Evolutionary conservation across 2,113 vertebrate species (phyloP), one percentile per base, ranked within the genome.

Genomic region (Holacanthus passer): DNA sequence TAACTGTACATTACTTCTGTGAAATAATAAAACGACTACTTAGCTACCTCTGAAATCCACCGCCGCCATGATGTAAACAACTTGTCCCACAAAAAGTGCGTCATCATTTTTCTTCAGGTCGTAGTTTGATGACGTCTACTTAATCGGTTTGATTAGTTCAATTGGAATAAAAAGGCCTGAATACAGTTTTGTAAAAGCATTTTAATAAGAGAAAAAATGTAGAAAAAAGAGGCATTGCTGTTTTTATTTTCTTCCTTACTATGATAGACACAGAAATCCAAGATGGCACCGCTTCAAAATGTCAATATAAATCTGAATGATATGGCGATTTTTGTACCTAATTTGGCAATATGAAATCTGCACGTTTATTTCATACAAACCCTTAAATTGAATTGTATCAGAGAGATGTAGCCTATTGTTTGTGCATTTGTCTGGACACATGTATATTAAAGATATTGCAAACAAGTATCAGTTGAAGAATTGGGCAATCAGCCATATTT

Each of bases 1-100:
- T 1, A 2, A 0, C 3, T 0, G 4, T 1, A 50, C 72, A 59
- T 7, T 2, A 37, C 7, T 14, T 12, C 0, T 22, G 35, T 32
- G 1, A 45, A 58, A 29, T 7, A 4, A 65, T 37, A 45, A 62
- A 77, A 32, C 2, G 0, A 2, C 0, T 0, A 41, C 27, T 37
- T 12, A n/a, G 20, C 35, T 86, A 95, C 94, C 93, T 93, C 90
- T 92, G 81, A 95, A 93, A 84, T 95, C 94, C 77, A 89, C 90
- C 55, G 94, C 77, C 89, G 94, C 92, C 94, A 95, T 95, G 58
- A 67, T 90, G 77, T 83, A 85, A 93, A 92, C 84, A 93, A 81
- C 27, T 4, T 0, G 91, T 72, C 91, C 2, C 82, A 19, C 41
- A 70, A 32, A 41, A 13, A 86, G 13, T 9, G 69, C 86, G 91